These are phyloP conservation scores for Protaetia brevitarsis DNA, from an alignment of 1,140 invertebrate genomes.

Conservation along the genomic window DNA sequence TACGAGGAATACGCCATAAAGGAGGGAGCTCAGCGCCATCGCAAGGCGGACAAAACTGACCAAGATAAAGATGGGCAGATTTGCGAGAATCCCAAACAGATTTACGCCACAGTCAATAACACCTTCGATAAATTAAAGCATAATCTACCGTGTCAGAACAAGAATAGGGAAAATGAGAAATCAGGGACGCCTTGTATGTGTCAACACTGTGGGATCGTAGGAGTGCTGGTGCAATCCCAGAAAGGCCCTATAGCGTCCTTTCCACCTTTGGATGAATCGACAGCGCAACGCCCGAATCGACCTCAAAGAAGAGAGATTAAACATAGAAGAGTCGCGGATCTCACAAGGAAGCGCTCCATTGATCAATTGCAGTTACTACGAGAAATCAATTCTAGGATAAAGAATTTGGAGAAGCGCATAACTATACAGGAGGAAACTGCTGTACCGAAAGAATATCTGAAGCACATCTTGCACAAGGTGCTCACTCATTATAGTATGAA, in stretches of 20 bases:
- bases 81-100: slow-evolving; percentile 22
- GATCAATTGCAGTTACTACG: slow-evolving; percentile 10
- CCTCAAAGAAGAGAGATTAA: not conserved
- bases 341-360: not conserved
- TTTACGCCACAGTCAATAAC: slow-evolving; percentile 29
- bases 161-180: slow-evolving; percentile 19
- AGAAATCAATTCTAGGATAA: slow-evolving; percentile 23
- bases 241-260: slow-evolving; percentile 28
- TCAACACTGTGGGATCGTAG: slow-evolving; percentile 35
- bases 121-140: slow-evolving; percentile 27
- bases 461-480: slow-evolving; percentile 30
- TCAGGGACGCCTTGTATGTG: slow-evolving; percentile 31
- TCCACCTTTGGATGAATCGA: slow-evolving; percentile 18
- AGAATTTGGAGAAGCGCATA: slow-evolving; percentile 28
- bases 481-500: slow-evolving; percentile 27
- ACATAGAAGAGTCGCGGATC: not conserved
- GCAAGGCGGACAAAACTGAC: not conserved
- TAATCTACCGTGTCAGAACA: slow-evolving; percentile 25
- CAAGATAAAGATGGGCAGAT: not conserved
- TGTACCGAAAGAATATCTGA: slow-evolving; percentile 33
- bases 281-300: not conserved
- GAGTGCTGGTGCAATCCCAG: slow-evolving; percentile 32
- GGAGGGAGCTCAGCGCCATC: not conserved
- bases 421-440: slow-evolving; percentile 29
- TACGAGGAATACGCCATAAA: not conserved